Percentiles rank a stretch among this genome's conserved stretches.
Conservation (phyloP, 2,888 invertebrate genomes). For the Pollenia angustigena region DNA sequence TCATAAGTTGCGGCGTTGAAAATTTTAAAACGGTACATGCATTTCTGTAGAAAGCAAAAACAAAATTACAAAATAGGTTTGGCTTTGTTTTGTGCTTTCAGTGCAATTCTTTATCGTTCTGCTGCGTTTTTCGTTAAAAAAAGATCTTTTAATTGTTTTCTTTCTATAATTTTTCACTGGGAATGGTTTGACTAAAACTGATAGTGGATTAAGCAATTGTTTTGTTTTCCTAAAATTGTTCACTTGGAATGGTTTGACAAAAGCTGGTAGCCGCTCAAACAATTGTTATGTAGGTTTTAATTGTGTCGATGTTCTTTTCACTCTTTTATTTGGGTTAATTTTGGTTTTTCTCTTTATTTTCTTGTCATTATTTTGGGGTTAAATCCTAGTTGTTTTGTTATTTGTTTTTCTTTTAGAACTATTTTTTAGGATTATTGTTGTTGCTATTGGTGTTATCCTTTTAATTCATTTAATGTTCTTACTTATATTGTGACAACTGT, state of each 20-base stretch:
- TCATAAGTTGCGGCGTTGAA: no score
- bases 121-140: no score
- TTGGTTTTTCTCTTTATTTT: constrained; percentile 11
- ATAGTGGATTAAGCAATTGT: not conserved
- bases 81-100: no score
- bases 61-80: no score
- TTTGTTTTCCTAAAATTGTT: not conserved
- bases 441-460: constrained; percentile 33
- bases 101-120: no score
- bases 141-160: not conserved
- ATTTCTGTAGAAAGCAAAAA: no score
- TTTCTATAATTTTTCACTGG: not conserved
- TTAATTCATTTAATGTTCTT: constrained; percentile 34
- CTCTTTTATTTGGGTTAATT: constrained; percentile 18
- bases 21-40: no score
- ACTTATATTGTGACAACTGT: constrained; percentile 28
- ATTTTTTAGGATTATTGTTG: constrained; percentile 3
- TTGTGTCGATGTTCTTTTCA: not conserved
- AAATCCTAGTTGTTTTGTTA: not conserved
- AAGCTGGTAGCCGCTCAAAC: not conserved
- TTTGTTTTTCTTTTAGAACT: not conserved
- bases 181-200: not conserved
- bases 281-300: not conserved
- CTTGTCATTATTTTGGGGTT: not conserved
- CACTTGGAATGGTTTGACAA: not conserved